Evolutionary conservation across 2,888 invertebrate genomes (phyloP).

Genomic region (Tetrapedia diversipes): DNA sequence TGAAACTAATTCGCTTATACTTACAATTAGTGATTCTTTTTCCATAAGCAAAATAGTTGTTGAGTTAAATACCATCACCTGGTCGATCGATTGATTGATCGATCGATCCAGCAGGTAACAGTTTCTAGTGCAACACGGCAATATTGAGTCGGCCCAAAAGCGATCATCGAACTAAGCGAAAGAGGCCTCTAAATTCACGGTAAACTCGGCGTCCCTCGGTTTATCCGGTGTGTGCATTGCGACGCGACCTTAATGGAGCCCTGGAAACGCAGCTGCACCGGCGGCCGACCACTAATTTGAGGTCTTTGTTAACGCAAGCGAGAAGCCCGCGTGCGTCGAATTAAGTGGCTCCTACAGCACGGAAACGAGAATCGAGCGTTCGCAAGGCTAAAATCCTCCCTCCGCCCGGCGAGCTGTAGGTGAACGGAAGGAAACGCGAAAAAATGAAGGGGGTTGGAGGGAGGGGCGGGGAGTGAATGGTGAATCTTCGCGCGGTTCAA

Average conservation of each 20-base stretch:
- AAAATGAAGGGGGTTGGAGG: neutral
- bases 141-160: no score
- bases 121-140: no score
- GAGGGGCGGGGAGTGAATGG: neutral
- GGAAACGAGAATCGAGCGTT: slow-evolving; percentile 55
- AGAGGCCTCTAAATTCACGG: slow-evolving; percentile 18
- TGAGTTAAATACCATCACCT: no score
- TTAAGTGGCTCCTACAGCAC: slow-evolving; percentile 58
- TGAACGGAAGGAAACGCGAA: neutral
- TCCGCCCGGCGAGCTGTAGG: neutral
- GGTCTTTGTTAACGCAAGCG: slow-evolving; percentile 72
- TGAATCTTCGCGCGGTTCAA: slow-evolving; percentile 15
- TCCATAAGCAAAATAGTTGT: no score
- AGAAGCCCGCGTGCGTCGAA: slow-evolving; percentile 44
- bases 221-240: slow-evolving; percentile 36
- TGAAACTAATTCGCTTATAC: no score
- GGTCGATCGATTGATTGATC: no score
- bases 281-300: slow-evolving; percentile 68
- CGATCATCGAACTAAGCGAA: neutral
- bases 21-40: no score
- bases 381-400: slow-evolving; percentile 25
- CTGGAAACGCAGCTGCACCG: slow-evolving; percentile 50
- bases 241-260: slow-evolving; percentile 54
- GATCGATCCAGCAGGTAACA: no score
- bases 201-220: slow-evolving; percentile 17